A percentile compares a stretch with the other conserved stretches of the same genome.
Evolutionary conservation across 2,797 vertebrate genomes (phyloP).

Genomic region (Menidia menidia): DNA sequence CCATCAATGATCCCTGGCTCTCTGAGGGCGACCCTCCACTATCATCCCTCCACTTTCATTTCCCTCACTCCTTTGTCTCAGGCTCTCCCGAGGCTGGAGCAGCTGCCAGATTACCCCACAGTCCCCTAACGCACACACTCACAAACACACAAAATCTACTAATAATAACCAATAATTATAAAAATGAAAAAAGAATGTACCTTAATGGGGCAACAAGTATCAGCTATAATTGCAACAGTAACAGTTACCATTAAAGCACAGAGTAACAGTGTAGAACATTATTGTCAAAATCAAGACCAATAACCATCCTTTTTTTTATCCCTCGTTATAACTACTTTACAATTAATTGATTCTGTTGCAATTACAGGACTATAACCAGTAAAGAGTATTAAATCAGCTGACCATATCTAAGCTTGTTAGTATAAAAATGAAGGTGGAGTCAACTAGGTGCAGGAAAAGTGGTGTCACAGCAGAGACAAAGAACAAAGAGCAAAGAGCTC

Average conservation of each 20-base stretch:
- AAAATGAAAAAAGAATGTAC: constrained; percentile 17
- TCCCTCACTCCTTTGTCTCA: constrained; percentile 70
- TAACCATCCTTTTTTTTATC: constrained; percentile 37
- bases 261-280: constrained; percentile 10
- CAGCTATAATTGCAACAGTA: constrained; percentile 16
- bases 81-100: constrained; percentile 65
- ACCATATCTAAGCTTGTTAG: constrained; percentile 49
- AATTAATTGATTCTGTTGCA: constrained; percentile 22
- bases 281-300: constrained; percentile 15
- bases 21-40: constrained; percentile 70
- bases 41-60: constrained; percentile 81
- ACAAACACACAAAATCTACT: constrained; percentile 20
- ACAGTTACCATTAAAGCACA: constrained; percentile 24
- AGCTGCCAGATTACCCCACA: constrained; percentile 51
- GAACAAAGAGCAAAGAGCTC: constrained; percentile 66
- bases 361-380: constrained; percentile 2
- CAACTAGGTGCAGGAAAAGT: constrained; percentile 29
- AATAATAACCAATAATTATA: constrained; percentile 30
- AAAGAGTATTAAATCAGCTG: constrained; percentile 30
- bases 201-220: constrained; percentile 11
- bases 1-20: constrained; percentile 79
- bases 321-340: constrained; percentile 28
- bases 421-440: constrained; percentile 22
- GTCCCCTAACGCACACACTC: background rate
- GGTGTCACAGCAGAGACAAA: constrained; percentile 47